Evolutionary conservation across 2,113 vertebrate genomes (phyloP).

Genomic region (Pelvicachromis taeniatus): DNA sequence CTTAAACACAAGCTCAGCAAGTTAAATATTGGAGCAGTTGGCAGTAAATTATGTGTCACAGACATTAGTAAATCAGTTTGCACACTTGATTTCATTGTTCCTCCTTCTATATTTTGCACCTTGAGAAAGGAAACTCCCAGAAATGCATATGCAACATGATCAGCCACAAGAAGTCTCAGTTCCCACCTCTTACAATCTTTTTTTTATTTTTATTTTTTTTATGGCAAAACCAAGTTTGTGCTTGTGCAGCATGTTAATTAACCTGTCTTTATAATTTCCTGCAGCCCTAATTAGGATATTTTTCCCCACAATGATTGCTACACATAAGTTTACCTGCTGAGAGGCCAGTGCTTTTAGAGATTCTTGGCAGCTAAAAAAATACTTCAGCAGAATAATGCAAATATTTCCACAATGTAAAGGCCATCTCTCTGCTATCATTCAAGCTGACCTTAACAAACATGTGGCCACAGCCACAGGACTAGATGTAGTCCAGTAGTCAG

Average conservation of each 20-base stretch:
- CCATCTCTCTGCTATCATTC: not conserved
- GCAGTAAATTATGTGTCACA: rapidly evolving
- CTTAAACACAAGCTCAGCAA: too few species aligned
- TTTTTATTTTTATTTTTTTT: not conserved
- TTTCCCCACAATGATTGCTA: not conserved
- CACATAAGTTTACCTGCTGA: not conserved
- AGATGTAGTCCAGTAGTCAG: not conserved
- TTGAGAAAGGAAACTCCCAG: not conserved
- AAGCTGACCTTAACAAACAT: not conserved
- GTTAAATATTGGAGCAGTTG: not conserved
- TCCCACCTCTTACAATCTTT: not conserved
- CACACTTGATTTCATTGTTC: not conserved
- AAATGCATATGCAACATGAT: not conserved
- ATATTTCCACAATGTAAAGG: not conserved
- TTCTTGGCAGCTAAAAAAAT: not conserved
- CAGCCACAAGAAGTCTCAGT: not conserved
- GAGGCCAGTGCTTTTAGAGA: not conserved
- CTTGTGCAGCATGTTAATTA: not conserved
- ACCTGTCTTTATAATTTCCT: not conserved
- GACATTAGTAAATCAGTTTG: not conserved
- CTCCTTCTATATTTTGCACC: not conserved
- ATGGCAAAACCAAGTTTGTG: not conserved
- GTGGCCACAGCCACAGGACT: not conserved
- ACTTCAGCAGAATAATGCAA: not conserved
- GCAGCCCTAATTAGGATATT: not conserved